Conservation (phyloP, 1,140 invertebrate genomes). For the Papilio polyxenes region DNA sequence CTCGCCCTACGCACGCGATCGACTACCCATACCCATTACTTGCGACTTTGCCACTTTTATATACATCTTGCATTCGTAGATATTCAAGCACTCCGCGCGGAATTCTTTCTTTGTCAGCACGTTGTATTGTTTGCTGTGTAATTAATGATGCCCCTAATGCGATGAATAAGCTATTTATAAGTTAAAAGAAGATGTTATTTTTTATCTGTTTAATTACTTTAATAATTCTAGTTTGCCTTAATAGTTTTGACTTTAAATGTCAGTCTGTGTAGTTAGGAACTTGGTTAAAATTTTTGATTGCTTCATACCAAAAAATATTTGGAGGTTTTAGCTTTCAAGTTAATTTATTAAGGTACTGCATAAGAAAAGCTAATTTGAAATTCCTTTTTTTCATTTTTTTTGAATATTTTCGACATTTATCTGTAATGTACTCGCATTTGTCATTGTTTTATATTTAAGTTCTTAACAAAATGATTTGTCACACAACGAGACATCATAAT, state of each 20-base stretch:
- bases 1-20: conserved; percentile 64
- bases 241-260: background rate
- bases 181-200: background rate
- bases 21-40: conserved; percentile 36
- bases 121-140: background rate
- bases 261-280: background rate
- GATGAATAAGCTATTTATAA: background rate
- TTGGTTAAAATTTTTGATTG: no score
- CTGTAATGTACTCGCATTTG: no score
- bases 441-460: no score
- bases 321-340: no score
- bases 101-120: background rate
- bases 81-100: background rate
- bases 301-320: no score
- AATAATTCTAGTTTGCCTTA: background rate
- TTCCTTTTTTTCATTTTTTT: no score
- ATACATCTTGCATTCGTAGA: conserved; percentile 18
- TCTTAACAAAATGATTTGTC: no score
- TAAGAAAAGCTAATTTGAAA: no score
- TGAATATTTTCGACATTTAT: no score
- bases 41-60: background rate
- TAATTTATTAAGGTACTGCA: no score
- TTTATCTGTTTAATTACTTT: background rate
- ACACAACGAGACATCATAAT: no score
- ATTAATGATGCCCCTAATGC: background rate